Base-by-base conservation (phyloP, 2,888 invertebrate genomes). In the Sympetrum striolatum region DNA sequence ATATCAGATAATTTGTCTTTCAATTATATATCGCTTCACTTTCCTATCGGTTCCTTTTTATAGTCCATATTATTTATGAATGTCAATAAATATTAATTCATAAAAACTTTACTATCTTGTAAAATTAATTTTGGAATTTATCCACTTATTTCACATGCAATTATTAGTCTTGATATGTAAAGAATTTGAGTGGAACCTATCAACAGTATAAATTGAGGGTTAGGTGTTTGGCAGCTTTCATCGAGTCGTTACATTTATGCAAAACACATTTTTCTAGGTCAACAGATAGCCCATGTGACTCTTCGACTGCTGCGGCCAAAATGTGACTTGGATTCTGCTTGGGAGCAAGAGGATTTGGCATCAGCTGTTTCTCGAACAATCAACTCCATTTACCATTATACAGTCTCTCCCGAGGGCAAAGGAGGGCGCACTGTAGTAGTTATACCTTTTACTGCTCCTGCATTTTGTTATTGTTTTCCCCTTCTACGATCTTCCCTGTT, bases 381-480 rank as follows among this genome's bases (percentile, higher is more conserved):
- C 79, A 94, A 94, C 92, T 93, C 95, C 91, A 93, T 96, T 90
- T 95, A 96, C 93, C 94, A 93, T 48, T 94, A 93, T 91, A 96
- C 96, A 0, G 94, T 94, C 22, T 93, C 92, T 73, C 22, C 58
- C 25, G 90, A 90, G 37, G 64, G 91, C 8, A 82, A 80, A 58
- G 48, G 39, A 44, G 60, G 79, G 22, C 73, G 81, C 35, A 73
- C 48, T 39, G 8, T 25, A 48, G 79, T 18, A 64, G n/a, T 58
- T 90, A 60, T 58, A 37, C 81, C 81, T 44, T 82, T 90, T 12
- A 90, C 81, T 6, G 96, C 97, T 0, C 96, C 98, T 1, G 96
- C 97, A 0, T 98, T 98, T 94, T 96, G 97, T 92, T 98, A 97
- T 93, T 95, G 96, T 18, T 98, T 98, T 93, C 97, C 97, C 22